Evolutionary conservation across 2,888 invertebrate species (phyloP).

Genomic region (Germaria angustata): DNA sequence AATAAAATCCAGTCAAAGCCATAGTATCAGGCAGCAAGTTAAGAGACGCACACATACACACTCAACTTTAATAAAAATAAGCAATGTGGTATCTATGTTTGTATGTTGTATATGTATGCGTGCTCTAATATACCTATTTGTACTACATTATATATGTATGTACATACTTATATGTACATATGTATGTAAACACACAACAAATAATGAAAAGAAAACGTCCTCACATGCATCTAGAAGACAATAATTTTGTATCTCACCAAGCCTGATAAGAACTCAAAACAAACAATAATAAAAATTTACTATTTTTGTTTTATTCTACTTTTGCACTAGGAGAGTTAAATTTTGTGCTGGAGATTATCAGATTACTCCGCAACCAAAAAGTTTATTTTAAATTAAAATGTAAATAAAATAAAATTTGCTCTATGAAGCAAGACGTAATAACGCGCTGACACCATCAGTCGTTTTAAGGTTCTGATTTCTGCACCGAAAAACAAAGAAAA

Average conservation of each 20-base stretch:
- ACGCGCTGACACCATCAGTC: too few relatives aligned
- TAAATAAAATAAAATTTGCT: background rate
- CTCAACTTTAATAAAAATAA: background rate
- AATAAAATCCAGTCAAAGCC: conserved; percentile 43
- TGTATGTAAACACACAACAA: conserved; percentile 7
- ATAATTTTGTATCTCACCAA: conserved; percentile 55
- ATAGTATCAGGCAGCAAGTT: conserved; percentile 25
- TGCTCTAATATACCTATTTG: background rate
- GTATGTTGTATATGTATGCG: background rate
- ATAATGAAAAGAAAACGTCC: conserved; percentile 26
- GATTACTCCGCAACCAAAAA: background rate
- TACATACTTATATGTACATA: background rate
- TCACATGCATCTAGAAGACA: conserved; percentile 34
- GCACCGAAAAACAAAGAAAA: too few relatives aligned
- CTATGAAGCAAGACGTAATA: too few relatives aligned
- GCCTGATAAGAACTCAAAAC: conserved; percentile 59
- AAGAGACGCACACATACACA: conserved; percentile 17
- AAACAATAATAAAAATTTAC: conserved; percentile 30
- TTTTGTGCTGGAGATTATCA: background rate
- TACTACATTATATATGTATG: background rate
- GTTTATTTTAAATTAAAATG: background rate
- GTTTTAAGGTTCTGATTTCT: too few relatives aligned
- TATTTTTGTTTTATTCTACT: conserved; percentile 5
- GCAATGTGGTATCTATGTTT: background rate
- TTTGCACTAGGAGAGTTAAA: background rate